Percentiles rank a stretch among this genome's conserved stretches.
These are phyloP conservation scores for Drosophila burlai DNA, from an alignment of 1,140 invertebrate species.

Conservation along the genomic window DNA sequence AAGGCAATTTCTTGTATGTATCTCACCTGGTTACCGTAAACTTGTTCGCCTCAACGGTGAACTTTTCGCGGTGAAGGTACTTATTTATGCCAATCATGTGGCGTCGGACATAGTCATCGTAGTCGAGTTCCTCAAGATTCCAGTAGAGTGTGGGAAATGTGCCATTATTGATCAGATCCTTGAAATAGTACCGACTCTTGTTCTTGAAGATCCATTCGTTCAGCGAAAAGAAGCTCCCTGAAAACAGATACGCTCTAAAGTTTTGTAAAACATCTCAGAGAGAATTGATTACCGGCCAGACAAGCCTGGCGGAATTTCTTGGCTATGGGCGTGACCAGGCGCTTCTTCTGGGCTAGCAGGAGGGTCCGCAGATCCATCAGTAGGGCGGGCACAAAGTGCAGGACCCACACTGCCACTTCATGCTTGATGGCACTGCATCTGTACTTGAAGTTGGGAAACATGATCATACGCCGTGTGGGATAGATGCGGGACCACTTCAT, in stretches of 20 bases:
- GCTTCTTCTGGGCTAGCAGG: conserved; percentile 90
- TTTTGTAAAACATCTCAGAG: too few species aligned
- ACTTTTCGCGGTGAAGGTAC: conserved; percentile 91
- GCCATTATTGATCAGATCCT: conserved; percentile 50
- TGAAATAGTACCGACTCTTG: conserved; percentile 90
- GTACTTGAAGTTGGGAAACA: conserved; percentile 94
- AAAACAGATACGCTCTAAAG: not conserved
- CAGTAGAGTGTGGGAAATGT: conserved; percentile 63
- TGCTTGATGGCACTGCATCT: conserved; percentile 91
- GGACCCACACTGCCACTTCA: conserved; percentile 89
- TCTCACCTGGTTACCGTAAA: conserved; percentile 87
- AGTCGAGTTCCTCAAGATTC: conserved; percentile 86
- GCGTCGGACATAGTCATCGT: conserved; percentile 89
- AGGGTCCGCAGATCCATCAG: conserved; percentile 89
- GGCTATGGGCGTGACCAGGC: conserved; percentile 94
- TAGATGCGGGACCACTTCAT: conserved; percentile 90
- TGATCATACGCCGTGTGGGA: conserved; percentile 93
- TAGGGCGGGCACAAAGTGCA: conserved; percentile 93
- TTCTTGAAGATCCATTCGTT: conserved; percentile 94
- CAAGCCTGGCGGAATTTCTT: conserved; percentile 92
- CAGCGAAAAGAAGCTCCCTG: conserved; percentile 94
- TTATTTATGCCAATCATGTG: conserved; percentile 93
- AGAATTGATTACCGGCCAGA: conserved; percentile 85
- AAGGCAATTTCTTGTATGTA: not conserved
- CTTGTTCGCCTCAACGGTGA: conserved; percentile 88